A percentile compares a stretch with the other conserved stretches of the same genome.
Evolutionary conservation across 2,888 invertebrate species (phyloP).

Genomic region (Esperia sulphurella): DNA sequence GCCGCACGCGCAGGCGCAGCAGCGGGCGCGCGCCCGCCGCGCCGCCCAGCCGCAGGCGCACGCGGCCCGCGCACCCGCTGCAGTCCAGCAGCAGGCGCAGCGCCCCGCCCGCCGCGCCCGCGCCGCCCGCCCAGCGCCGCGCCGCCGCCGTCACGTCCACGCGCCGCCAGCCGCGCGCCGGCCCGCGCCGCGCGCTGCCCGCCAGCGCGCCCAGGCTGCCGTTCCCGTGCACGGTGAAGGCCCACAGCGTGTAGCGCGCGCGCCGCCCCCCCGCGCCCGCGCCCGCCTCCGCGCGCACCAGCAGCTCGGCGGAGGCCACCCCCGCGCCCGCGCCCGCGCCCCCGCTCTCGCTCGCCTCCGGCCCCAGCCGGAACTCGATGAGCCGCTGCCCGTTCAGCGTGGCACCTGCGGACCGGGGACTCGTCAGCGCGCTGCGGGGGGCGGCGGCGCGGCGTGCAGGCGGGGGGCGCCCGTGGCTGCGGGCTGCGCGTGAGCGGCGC

Average conservation of each 20-base stretch:
- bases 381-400: conserved; percentile 91
- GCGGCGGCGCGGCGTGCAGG: conserved; percentile 39
- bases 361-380: conserved; percentile 89
- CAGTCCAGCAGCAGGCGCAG: conserved; percentile 91
- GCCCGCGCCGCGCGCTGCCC: conserved; percentile 72
- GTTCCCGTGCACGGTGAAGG: conserved; percentile 84
- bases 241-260: conserved; percentile 83
- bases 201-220: conserved; percentile 75
- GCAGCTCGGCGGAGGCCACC: conserved; percentile 88
- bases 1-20: conserved; percentile 88
- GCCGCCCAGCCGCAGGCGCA: conserved; percentile 82
- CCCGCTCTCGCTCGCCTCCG: conserved; percentile 77
- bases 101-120: conserved; percentile 69
- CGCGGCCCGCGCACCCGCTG: conserved; percentile 87
- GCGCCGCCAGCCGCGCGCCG: conserved; percentile 90
- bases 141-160: conserved; percentile 90
- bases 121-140: conserved; percentile 81
- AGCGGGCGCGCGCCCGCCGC: conserved; percentile 87
- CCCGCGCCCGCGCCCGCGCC: conserved; percentile 72
- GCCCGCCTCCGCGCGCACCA: conserved; percentile 79
- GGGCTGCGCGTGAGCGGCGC: conserved; percentile 60
- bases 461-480: conserved; percentile 68
- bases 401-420: conserved; percentile 80
- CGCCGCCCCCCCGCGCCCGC: conserved; percentile 47
- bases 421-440: not conserved